phyloP scores from a whole-genome alignment of 2,888 invertebrate genomes.

The Empis livida region DNA sequence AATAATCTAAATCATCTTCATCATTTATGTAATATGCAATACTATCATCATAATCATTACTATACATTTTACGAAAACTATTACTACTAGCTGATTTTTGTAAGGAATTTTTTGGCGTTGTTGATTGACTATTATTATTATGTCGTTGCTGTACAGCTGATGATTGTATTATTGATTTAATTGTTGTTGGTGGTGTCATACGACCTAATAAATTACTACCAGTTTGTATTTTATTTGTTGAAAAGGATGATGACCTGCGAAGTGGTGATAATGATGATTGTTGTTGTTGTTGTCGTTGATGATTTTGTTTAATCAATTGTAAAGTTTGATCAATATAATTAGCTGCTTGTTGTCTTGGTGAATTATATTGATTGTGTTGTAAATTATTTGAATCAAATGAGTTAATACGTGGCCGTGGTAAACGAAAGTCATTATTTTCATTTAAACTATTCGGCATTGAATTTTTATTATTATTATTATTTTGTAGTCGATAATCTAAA shows the following conservation, averaged over 20 bases:
- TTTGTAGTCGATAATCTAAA: constrained; percentile 10
- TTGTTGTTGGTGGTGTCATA: constrained; percentile 9
- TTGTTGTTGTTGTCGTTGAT: constrained; percentile 10
- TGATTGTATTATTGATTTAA: constrained; percentile 10
- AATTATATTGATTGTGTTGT: constrained; percentile 16
- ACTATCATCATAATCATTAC: constrained; percentile 30
- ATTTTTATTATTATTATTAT: constrained; percentile 11
- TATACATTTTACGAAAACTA: constrained; percentile 31
- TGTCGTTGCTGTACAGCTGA: constrained; percentile 7
- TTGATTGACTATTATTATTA: constrained; percentile 4
- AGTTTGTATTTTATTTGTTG: constrained; percentile 31
- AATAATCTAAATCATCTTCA: constrained; percentile 26
- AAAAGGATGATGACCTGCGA: constrained; percentile 56
- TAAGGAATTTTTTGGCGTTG: constrained; percentile 15
- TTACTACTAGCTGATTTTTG: constrained; percentile 36
- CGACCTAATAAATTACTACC: too few relatives aligned
- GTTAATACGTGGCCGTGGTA: constrained; percentile 32
- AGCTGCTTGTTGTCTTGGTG: constrained; percentile 8
- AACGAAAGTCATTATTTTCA: constrained; percentile 22
- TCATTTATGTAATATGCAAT: constrained; percentile 35
- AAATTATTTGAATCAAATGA: constrained; percentile 25
- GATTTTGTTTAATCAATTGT: constrained; percentile 1
- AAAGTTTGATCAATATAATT: constrained; percentile 18
- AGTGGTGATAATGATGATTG: constrained; percentile 35
- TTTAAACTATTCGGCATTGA: constrained; percentile 35